Percentiles rank a stretch among this genome's conserved stretches.
Evolutionary conservation across 1,140 invertebrate species (phyloP).

Genomic region (Drosophila micromelanica): DNA sequence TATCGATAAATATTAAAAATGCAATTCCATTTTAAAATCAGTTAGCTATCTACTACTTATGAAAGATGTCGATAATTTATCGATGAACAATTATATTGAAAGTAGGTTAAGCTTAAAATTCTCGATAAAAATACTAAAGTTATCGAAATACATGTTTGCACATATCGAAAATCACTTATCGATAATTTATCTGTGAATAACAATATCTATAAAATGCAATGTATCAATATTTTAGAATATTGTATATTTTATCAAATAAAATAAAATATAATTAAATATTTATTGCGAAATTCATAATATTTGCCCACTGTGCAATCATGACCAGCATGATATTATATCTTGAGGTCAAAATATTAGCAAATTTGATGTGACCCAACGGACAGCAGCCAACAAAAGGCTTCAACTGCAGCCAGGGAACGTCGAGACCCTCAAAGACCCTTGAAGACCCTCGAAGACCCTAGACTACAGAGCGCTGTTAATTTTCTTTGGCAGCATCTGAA

Average conservation of each 20-base stretch:
- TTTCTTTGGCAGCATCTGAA: slow-evolving; percentile 40
- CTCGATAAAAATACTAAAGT: too few species aligned
- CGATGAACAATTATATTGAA: not conserved
- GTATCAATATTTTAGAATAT: too few species aligned
- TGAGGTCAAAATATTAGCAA: slow-evolving; percentile 79
- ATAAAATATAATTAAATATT: not conserved
- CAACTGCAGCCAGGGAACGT: slow-evolving; percentile 6
- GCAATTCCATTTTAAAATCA: not conserved
- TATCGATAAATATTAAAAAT: slow-evolving; percentile 20
- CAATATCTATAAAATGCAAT: too few species aligned
- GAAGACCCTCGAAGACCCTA: slow-evolving; percentile 11
- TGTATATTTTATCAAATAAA: too few species aligned
- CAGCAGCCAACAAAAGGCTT: slow-evolving; percentile 34
- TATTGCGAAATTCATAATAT: too few species aligned
- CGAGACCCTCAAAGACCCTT: slow-evolving; percentile 12
- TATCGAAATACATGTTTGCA: too few species aligned
- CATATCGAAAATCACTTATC: too few species aligned
- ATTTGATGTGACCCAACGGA: slow-evolving; percentile 68
- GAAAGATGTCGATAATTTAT: not conserved
- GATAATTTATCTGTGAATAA: too few species aligned
- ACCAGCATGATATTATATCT: slow-evolving; percentile 61
- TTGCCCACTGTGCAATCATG: slow-evolving; percentile 58
- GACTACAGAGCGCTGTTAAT: slow-evolving; percentile 62
- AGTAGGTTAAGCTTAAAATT: too few species aligned
- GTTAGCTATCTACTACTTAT: too few species aligned